Base-by-base conservation (phyloP, 2,113 vertebrate genomes). In the Ammodytes marinus region DNA sequence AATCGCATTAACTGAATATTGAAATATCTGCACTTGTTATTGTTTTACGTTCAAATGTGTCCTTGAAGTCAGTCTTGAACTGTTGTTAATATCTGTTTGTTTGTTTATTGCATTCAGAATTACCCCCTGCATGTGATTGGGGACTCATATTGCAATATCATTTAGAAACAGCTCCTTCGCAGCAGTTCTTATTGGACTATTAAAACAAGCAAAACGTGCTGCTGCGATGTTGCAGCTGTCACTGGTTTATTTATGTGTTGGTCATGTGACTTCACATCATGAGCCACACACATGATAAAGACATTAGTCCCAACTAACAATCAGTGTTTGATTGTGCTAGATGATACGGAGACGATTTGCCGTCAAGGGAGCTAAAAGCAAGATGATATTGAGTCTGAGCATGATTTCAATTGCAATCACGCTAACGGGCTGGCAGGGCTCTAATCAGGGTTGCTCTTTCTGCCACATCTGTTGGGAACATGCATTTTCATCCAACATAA, bases 401-500 rank as follows among this genome's bases (percentile, higher is more conserved):
- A 58, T 74, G 74, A 79, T 74, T 83, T 79, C 65, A 80, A 88
- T 82, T 86, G 79, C 84, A 88, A 87, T 90, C 77, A 84, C 5
- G 17, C 72, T 86, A 80, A 85, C 80, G 73, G 27, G 50, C 69
- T 76, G 35, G 40, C 69, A 77, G 27, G 10, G 27, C 58, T 69
- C 66, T 82, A 45, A 84, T 85, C 74, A 59, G 42, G 71, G 83
- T 77, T 60, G 52, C 74, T 70, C 42, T 73, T 80, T 79, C 70
- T 70, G 80, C 64, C 60, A 78, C 82, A 78, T 83, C 70, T 66
- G 76, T 82, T 77, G 71, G 52, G 53, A 40, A 45, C 46, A 43
- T 63, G 63, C 17, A 57, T 77, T 80, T 84, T 61, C 52, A 85
- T 86, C 59, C 65, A 68, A 81, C 46, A 68, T 65, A 77, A 87